Evolutionary conservation across 2,888 invertebrate species (phyloP), one percentile per base, ranked within the genome.

Genomic region (Zygaena filipendulae): DNA sequence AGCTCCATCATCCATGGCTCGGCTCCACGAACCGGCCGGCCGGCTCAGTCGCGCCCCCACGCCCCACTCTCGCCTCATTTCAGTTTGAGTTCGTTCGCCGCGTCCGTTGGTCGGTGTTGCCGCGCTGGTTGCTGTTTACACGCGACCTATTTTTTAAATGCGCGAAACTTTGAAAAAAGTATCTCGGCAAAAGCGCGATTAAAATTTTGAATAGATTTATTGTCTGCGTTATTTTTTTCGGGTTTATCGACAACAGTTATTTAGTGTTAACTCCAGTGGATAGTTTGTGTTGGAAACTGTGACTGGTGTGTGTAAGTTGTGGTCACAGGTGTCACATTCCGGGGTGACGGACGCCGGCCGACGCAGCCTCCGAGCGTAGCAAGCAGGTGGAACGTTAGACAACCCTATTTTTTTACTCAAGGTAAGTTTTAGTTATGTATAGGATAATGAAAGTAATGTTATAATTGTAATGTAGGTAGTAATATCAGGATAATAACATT

Each of bases 241-340:
- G 29, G 10, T 6, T 9, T 10, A 29, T n/a, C n/a, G n/a, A n/a
- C n/a, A n/a, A n/a, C n/a, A n/a, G n/a, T n/a, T n/a, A n/a, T n/a
- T n/a, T n/a, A n/a, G n/a, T n/a, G n/a, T n/a, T n/a, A n/a, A n/a
- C n/a, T n/a, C n/a, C n/a, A 16, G 38, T 31, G 31, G 40, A 32
- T 33, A 31, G 34, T 31, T 16, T 42, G 45, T 43, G 42, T 48
- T 56, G 45, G 58, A 56, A n/a, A 58, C 59, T 52, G 68, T 71
- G 70, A 52, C 66, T n/a, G n/a, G 52, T 41, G 52, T 58, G 61
- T n/a, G n/a, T n/a, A n/a, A n/a, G 29, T 45, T 47, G 52, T 71
- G 68, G 56, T 62, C 61, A 58, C 62, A 74, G 74, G 75, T 75
- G 74, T 69, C 56, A 58, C 71, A 77, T 75, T 74, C 75, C 72